Conservation (phyloP, 2,888 invertebrate genomes). For the Torymus tubicola region DNA sequence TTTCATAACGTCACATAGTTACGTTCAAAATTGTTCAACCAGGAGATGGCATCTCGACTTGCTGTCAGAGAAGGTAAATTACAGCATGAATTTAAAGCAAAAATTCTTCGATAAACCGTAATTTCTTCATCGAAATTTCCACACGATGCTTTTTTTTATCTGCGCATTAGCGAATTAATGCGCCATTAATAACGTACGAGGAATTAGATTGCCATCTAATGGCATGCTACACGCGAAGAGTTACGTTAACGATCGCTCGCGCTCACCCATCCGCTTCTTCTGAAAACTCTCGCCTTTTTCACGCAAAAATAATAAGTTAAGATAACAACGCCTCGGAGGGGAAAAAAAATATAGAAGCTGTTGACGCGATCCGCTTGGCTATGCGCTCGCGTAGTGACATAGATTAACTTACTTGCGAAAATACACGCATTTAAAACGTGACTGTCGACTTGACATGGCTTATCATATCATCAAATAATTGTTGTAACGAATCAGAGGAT, state of each 20-base stretch:
- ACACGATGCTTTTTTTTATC: conserved; percentile 1
- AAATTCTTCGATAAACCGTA: no score
- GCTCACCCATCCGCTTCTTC: neutral
- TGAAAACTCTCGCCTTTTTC: neutral
- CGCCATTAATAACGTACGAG: conserved; percentile 3
- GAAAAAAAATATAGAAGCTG: neutral
- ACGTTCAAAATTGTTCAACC: no score
- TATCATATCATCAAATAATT: neutral
- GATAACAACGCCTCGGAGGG: neutral
- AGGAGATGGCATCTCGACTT: no score
- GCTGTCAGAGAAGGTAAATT: no score
- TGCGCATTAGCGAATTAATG: conserved; percentile 13
- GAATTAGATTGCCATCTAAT: conserved; percentile 27
- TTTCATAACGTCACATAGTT: no score
- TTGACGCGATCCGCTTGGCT: neutral
- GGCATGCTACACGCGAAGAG: conserved; percentile 25
- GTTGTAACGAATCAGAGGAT: no score
- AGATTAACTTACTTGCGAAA: conserved; percentile 29
- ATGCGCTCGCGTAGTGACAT: neutral
- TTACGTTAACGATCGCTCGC: neutral
- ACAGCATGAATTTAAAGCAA: no score
- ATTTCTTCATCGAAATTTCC: neutral
- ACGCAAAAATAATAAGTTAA: conserved; percentile 12
- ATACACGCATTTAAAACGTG: conserved; percentile 36
- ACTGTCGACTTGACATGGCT: neutral